Percentiles rank a stretch among this genome's conserved stretches.
Conservation (phyloP, 2,113 vertebrate genomes). For the Solea solea region DNA sequence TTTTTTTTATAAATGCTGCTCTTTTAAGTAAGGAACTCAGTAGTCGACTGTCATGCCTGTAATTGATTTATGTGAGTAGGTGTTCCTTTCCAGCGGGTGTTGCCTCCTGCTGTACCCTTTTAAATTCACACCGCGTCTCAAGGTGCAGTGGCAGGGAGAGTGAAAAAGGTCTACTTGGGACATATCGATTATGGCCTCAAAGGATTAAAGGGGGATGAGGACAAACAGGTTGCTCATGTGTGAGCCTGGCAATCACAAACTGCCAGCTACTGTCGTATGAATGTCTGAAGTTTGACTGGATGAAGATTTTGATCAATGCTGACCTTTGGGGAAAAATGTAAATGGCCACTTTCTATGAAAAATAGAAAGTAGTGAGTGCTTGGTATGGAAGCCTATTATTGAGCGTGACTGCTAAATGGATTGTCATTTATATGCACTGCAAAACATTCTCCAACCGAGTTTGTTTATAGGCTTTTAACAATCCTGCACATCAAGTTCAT, state of each 20-base stretch:
- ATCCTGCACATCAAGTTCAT: slow-evolving; percentile 8
- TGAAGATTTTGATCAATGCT: slow-evolving; percentile 2
- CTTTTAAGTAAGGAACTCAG: slow-evolving; percentile 15
- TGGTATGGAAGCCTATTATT: slow-evolving; percentile 28
- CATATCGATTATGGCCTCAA: slow-evolving; percentile 70
- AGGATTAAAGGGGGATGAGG: slow-evolving; percentile 61
- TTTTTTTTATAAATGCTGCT: background rate
- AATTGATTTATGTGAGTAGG: slow-evolving; percentile 53
- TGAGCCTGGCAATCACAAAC: slow-evolving; percentile 51
- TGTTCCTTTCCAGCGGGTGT: slow-evolving; percentile 45
- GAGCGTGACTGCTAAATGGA: slow-evolving; percentile 45
- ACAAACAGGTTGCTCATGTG: slow-evolving; percentile 62
- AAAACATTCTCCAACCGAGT: slow-evolving; percentile 41
- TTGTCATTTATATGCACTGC: slow-evolving; percentile 44
- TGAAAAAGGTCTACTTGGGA: slow-evolving; percentile 53
- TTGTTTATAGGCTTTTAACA: no score
- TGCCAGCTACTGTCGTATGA: slow-evolving; percentile 34
- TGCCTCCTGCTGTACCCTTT: slow-evolving; percentile 64
- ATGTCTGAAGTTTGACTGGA: slow-evolving; percentile 21
- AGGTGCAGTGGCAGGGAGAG: slow-evolving; percentile 71
- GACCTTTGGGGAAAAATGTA: slow-evolving; percentile 9
- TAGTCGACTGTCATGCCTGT: slow-evolving; percentile 33
- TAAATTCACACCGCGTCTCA: slow-evolving; percentile 75
- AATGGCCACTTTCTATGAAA: background rate
- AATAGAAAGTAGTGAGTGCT: slow-evolving; percentile 3